Evolutionary conservation across 1,140 invertebrate genomes (phyloP), one percentile per base, ranked within the genome.

Genomic region (Panagrolaimus sp.): DNA sequence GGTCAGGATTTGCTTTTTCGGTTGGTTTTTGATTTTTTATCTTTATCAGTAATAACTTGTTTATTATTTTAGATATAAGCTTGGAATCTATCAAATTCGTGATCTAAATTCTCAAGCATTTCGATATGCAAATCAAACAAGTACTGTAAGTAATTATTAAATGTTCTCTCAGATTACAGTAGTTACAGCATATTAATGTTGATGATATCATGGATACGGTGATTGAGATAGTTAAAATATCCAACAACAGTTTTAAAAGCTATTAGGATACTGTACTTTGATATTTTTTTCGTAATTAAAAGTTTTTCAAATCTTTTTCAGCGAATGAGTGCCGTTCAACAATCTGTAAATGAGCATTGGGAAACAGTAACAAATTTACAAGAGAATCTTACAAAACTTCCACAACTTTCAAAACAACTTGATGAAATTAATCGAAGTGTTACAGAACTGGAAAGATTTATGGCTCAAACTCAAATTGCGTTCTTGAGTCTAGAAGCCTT

Each of bases 291-390:
- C 7, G 31, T n/a, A 38, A 38, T 38, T 38, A 38, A 38, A 38
- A n/a, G n/a, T n/a, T n/a, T n/a, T n/a, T n/a, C n/a, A n/a, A n/a
- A n/a, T n/a, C n/a, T n/a, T 38, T 38, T 38, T 38, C 7, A 38
- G 31, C 48, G 73, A 1, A 73, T 73, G 73, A 65, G 72, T 27
- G 66, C 69, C 20, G 57, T 74, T n/a, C 73, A 74, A 48, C 73
- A 74, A 38, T 44, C 42, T 11, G 25, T 74, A n/a, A 69, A 69
- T 48, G 72, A 74, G 47, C 43, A 67, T 27, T 47, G 63, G 13
- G 64, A 73, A 31, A 43, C 42, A 16, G 57, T 73, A 25, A n/a
- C 46, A 43, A 47, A 61, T 27, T 66, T 73, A 9, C 44, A 72
- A 9, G 48, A 42, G n/a, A 16, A 69, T 13, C 57, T 65, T 31